Base-by-base conservation (phyloP, 1,140 invertebrate species). In the Diorhabda elongata region DNA sequence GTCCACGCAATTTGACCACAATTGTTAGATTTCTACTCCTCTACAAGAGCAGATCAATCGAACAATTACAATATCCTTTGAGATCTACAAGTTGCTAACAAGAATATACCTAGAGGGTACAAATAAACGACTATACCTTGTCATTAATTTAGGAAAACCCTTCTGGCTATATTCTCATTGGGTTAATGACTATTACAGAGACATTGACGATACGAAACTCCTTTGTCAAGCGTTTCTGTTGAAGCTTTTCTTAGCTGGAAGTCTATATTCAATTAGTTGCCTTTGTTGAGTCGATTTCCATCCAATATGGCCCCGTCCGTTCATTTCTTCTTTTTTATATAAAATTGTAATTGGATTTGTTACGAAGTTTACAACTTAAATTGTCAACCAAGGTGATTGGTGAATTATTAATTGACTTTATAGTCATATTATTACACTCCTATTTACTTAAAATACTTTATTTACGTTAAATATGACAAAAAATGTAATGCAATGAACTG, bases 121-220 rank as follows among this genome's bases (percentile, higher is more conserved):
- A 62, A 62, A 62, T 62, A 62, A 62, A 62, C 61, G 44, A 62
- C n/a, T 62, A 44, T 44, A 62, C 61, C 61, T 62, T 62, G 61
- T 62, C 42, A 45, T 42, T 44, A 62, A 47, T 62, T 62, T 62
- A 11, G 42, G 9, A 11, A 62, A 62, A 44, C 61, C 64, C 70
- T 63, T 64, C 64, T 65, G 70, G 67, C 62, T 66, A 70, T 66
- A 67, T 74, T 69, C 66, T 43, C 64, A 68, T 11, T 69, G 69
- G 71, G 71, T 74, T 74, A 73, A 69, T 72, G 70, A 74, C 64
- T 72, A 57, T 52, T 52, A 52, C 47, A 52, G 47, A 52, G 47
- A 57, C 64, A 69, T 42, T 69, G 57, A 68, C 64, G 67, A 65
- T 58, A 42, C 62, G 58, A 26, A 59, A 57, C 63, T 61, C 67